Evolutionary conservation across 2,797 vertebrate genomes (phyloP), one percentile per base, ranked within the genome.

Genomic region (Sebastolobus altivelis): DNA sequence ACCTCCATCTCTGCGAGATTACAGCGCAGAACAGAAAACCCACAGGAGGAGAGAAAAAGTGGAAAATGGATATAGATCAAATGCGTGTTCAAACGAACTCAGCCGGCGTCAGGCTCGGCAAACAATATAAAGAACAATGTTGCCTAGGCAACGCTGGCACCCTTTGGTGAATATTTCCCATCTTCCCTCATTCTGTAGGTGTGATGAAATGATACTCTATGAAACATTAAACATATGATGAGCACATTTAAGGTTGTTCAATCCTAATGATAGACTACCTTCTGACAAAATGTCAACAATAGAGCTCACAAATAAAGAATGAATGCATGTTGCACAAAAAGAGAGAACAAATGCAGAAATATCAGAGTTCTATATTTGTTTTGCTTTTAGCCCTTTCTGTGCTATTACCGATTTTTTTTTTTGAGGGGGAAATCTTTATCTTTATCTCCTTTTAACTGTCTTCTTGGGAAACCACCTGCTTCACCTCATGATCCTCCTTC

Each of bases 41-140:
- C 60, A 37, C 81, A 70, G 63, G 72, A 79, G 73, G 72, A 83
- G 58, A 77, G 77, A 88, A 88, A 86, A 75, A 73, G 87, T 62
- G 37, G 43, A 84, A 68, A 82, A 76, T 37, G 79, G 93, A 95
- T 94, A 94, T 29, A 82, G 89, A 96, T 96, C 93, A 86, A 88
- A 90, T 87, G 87, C 88, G 13, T 89, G 92, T 92, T 91, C 92
- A 94, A 94, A 95, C 93, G 91, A 89, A 90, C 79, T 85, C 59
- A 18, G 56, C 54, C 63, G 74, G 87, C 75, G 74, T 93, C 90
- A 80, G 83, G 79, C 76, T 78, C 29, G 16, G 60, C 35, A 14
- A 76, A 80, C 84, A 88, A 89, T 88, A 90, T 88, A 82, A 94
- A 95, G 92, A 94, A 94, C 85, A 95, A 94, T 94, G 92, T 94